Base-by-base conservation (phyloP, 2,113 vertebrate genomes). In the Melanerpes aurifrons region DNA sequence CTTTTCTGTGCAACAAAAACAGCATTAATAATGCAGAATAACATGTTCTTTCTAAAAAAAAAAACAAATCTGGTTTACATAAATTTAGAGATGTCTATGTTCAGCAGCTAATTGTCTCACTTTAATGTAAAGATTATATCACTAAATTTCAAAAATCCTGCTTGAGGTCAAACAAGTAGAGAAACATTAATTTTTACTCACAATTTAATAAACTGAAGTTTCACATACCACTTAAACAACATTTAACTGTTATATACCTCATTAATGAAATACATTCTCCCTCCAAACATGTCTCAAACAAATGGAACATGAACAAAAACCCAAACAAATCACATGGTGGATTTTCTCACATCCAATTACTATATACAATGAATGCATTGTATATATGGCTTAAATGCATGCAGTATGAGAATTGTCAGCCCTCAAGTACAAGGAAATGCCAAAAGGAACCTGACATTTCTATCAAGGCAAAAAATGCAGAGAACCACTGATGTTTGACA, bases 1-100 rank as follows among this genome's bases (percentile, higher is more conserved):
- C 28, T 84, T 75, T 93, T 86, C 72, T 57, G 24, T 74, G 61
- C 24, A 93, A 83, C 40, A 83, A 43, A 71, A 81, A 26, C 13
- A 14, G 29, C 72, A 74, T 35, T 86, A 76, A 58, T 50, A 86
- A 90, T 10, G 15, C 29, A 71, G 15, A 88, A 88, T 4, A 56
- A 13, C 5, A 63, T 18, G 11, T 25, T 67, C 12, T 57, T 18
- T 25, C 59, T 26, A 13, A 22, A 64, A 83, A 83, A 50, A 92
- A 63, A 40, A 40, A 40, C 10, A 40, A 6, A 1, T 28, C 26
- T 22, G 2, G 7, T 62, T 80, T 58, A 54, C 25, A 54, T 32
- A 37, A 69, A 64, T 87, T 47, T 28, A 72, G 13, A 77, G 7
- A 7, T 6, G 70, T 50, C 53, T 73, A 22, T 15, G 21, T 37